Percentiles rank a stretch among this genome's conserved stretches.
phyloP scores from a whole-genome alignment of 2,797 vertebrate genomes.

The Catharus ustulatus region DNA sequence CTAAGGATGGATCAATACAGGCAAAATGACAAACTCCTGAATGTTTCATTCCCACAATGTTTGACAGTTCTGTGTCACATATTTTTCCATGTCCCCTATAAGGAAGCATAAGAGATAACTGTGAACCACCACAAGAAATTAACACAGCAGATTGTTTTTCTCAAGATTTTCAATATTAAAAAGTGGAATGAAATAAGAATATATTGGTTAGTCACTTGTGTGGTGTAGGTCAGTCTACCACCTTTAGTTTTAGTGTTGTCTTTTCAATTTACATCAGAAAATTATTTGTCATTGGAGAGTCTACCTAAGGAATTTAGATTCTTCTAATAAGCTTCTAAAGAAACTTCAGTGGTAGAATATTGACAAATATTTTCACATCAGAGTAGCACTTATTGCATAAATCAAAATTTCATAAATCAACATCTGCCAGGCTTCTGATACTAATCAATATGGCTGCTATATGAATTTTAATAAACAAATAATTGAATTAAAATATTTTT shows the following conservation, averaged over 20 bases:
- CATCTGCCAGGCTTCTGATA: background rate
- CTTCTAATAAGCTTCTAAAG: background rate
- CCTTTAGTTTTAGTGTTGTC: background rate
- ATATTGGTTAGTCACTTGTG: background rate
- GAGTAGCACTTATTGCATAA: background rate
- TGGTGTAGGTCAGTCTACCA: background rate
- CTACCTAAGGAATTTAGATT: background rate
- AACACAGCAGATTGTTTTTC: background rate
- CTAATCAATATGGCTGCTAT: background rate
- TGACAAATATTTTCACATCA: background rate
- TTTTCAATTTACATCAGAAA: background rate
- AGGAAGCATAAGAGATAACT: background rate
- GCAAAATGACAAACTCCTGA: background rate
- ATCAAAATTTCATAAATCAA: background rate
- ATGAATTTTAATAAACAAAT: background rate
- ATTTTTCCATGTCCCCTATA: background rate
- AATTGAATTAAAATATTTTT: background rate
- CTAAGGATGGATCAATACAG: background rate
- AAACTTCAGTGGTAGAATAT: background rate
- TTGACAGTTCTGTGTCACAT: background rate
- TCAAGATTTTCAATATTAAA: background rate
- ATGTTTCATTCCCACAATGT: background rate
- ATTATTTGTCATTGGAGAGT: background rate
- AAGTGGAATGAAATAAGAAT: background rate
- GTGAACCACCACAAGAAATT: background rate